Conservation (phyloP, 2,888 invertebrate genomes). For the Phyllotreta cruciferae region DNA sequence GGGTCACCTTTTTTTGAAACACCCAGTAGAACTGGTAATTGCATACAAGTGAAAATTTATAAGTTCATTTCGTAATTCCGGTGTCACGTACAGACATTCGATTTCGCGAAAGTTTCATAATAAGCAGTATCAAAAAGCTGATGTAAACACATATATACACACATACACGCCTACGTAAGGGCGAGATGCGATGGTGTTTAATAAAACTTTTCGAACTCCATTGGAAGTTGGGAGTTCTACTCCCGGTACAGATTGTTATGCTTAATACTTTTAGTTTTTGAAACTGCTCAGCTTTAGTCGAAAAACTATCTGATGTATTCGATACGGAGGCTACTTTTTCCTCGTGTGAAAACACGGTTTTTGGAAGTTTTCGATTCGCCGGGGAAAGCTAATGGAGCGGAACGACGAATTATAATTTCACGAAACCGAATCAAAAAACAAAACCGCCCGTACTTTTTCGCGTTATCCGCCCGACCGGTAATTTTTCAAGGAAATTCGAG, state of each 20-base stretch:
- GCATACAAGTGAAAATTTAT: no score
- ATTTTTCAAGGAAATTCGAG: neutral
- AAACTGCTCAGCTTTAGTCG: neutral
- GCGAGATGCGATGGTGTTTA: slow-evolving; percentile 15
- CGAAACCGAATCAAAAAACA: no score
- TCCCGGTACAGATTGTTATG: neutral
- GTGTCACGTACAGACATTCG: slow-evolving; percentile 14
- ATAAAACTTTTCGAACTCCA: slow-evolving; percentile 24
- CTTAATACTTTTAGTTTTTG: slow-evolving; percentile 8
- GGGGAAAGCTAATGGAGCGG: no score
- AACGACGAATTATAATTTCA: no score
- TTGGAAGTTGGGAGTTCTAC: slow-evolving; percentile 3
- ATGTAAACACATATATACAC: slow-evolving; percentile 3
- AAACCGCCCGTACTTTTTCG: no score
- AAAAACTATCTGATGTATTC: no score
- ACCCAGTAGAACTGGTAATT: no score
- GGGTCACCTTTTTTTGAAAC: no score
- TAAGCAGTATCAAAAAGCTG: slow-evolving; percentile 17
- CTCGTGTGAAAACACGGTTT: no score
- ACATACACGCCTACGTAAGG: slow-evolving; percentile 10
- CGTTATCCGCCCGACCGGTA: no score
- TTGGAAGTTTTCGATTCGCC: no score
- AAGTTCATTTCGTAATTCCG: neutral
- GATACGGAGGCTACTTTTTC: no score
- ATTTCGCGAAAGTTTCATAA: slow-evolving; percentile 17